Percentiles rank a stretch among this genome's conserved stretches.
Conservation (phyloP, 2,113 vertebrate genomes). For the Miniopterus natalensis region DNA sequence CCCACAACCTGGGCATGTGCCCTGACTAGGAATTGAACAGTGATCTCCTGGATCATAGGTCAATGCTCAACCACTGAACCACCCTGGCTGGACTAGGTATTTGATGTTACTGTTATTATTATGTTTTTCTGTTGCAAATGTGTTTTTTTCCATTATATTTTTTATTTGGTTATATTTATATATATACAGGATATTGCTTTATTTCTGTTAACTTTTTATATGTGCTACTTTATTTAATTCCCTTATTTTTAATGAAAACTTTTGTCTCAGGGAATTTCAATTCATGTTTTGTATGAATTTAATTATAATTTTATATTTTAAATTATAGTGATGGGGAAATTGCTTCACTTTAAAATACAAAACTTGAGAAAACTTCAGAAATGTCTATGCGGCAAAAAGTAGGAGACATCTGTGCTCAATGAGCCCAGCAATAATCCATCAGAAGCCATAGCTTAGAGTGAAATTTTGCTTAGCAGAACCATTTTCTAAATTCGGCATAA, state of each 20-base stretch:
- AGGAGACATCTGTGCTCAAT: neutral
- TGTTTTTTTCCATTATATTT: neutral
- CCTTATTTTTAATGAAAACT: neutral
- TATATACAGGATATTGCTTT: neutral
- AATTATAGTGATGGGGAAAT: neutral
- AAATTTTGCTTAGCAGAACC: neutral
- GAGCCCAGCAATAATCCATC: neutral
- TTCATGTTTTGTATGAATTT: neutral
- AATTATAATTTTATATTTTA: neutral
- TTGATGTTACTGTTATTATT: neutral
- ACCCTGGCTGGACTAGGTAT: neutral
- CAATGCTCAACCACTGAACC: too few relatives aligned
- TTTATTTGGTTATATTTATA: neutral
- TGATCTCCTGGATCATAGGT: too few relatives aligned
- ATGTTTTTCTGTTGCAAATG: neutral
- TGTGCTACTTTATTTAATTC: neutral
- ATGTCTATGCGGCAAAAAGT: neutral
- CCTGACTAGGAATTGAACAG: too few relatives aligned
- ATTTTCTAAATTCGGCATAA: constrained; percentile 35
- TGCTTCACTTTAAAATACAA: neutral
- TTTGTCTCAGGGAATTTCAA: neutral
- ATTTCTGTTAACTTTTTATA: neutral
- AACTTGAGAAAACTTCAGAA: neutral
- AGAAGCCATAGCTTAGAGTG: neutral
- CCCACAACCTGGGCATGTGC: too few relatives aligned